These are phyloP conservation scores for Chionoecetes opilio DNA, from an alignment of 1,140 invertebrate species.

Conservation along the genomic window DNA sequence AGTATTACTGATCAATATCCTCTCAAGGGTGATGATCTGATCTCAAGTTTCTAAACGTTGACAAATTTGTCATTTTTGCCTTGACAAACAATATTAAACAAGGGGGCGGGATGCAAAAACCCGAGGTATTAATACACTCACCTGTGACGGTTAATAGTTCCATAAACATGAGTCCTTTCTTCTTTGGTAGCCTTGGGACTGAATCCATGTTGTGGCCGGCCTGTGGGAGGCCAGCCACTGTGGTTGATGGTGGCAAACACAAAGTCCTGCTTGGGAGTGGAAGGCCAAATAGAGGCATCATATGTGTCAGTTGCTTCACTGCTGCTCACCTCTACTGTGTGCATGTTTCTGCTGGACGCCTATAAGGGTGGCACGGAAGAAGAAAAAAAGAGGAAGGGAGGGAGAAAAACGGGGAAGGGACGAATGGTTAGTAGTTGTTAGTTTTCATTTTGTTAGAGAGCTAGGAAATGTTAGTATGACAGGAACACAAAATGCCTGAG, in stretches of 20 bases:
- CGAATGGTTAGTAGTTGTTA: not conserved
- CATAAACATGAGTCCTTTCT: constrained; percentile 57
- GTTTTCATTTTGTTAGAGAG: not conserved
- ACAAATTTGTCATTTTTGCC: too few species aligned
- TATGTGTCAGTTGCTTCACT: constrained; percentile 65
- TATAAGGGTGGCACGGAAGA: constrained; percentile 35
- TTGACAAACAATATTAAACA: too few species aligned
- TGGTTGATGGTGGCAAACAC: constrained; percentile 76
- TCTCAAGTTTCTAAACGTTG: too few species aligned
- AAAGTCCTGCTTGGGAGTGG: constrained; percentile 49
- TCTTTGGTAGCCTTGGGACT: not conserved
- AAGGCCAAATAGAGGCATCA: constrained; percentile 45
- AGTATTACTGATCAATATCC: too few species aligned
- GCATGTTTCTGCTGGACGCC: constrained; percentile 80
- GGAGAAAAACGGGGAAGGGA: constrained; percentile 13
- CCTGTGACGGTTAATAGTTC: constrained; percentile 64
- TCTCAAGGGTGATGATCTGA: too few species aligned
- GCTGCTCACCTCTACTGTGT: constrained; percentile 78
- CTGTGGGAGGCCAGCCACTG: constrained; percentile 81
- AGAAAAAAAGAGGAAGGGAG: constrained; percentile 20
- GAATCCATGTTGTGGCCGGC: constrained; percentile 71
- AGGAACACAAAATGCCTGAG: too few species aligned
- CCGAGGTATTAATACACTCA: not conserved
- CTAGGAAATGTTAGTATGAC: too few species aligned
- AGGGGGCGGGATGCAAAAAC: too few species aligned